Conservation (phyloP, 2,113 vertebrate species). For the Rhinopithecus roxellana region DNA sequence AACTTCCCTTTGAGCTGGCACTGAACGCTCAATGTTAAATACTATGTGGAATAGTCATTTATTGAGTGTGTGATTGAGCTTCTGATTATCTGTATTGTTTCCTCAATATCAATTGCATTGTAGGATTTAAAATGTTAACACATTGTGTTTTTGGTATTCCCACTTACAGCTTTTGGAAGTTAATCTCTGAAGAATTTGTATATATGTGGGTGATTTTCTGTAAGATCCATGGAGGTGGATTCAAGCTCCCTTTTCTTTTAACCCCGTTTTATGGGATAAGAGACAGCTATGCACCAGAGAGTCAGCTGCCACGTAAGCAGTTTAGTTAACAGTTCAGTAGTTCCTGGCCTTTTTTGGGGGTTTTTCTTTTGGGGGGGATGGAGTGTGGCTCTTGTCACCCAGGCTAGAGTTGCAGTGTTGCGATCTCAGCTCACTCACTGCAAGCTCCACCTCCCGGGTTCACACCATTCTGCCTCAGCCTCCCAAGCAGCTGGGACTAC, state of each 20-base stretch:
- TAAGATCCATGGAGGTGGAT: background rate
- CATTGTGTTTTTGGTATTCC: background rate
- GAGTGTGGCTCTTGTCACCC: no score
- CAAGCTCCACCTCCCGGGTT: no score
- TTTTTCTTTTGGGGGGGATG: accelerated
- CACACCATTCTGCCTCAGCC: no score
- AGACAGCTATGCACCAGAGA: background rate
- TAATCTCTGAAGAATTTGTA: background rate
- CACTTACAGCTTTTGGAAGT: background rate
- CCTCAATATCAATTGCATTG: background rate
- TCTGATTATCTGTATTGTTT: background rate
- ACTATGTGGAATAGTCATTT: background rate
- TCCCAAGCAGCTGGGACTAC: no score
- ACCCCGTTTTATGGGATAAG: background rate
- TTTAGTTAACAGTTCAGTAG: background rate
- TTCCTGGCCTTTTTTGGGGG: background rate
- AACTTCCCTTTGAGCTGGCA: background rate
- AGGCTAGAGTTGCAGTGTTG: no score
- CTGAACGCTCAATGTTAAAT: background rate
- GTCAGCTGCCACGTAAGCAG: background rate
- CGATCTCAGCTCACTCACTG: no score
- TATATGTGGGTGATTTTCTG: background rate
- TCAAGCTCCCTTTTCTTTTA: background rate
- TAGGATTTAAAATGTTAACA: background rate
- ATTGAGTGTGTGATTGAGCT: background rate